A percentile compares a stretch with the other conserved stretches of the same genome.
These are phyloP conservation scores for Chydorus sphaericus DNA, from an alignment of 2,888 invertebrate species.

Conservation along the genomic window DNA sequence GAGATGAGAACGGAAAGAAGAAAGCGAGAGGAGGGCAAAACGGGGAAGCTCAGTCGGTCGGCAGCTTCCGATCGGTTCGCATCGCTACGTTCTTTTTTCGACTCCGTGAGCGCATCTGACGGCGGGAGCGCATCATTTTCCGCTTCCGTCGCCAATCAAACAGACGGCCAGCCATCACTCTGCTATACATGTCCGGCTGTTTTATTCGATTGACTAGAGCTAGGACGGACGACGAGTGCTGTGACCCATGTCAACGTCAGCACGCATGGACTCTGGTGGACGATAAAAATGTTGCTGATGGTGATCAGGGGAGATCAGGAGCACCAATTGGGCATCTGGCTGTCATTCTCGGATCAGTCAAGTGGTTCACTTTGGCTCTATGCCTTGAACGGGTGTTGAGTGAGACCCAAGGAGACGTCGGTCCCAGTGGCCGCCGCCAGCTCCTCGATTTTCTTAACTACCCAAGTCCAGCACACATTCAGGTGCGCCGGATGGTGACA, in stretches of 20 bases:
- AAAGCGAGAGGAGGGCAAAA: neutral
- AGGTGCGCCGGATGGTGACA: neutral
- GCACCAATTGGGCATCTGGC: no score
- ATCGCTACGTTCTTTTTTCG: no score
- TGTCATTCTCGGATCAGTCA: constrained; percentile 1
- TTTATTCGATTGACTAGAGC: no score
- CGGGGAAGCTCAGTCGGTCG: neutral
- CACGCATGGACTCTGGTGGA: no score
- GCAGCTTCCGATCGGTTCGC: neutral
- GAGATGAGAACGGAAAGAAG: neutral
- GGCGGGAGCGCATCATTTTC: neutral
- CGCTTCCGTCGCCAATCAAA: neutral
- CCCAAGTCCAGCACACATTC: neutral
- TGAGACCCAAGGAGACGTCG: neutral
- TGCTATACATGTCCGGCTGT: no score
- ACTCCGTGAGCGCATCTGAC: neutral
- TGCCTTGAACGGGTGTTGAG: neutral
- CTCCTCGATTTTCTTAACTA: neutral
- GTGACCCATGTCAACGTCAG: no score
- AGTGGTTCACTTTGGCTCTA: neutral
- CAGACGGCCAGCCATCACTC: no score
- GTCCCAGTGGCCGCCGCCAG: neutral
- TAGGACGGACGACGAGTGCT: no score
- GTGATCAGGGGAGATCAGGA: neutral
- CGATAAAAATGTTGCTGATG: neutral